Evolutionary conservation across 2,797 vertebrate genomes (phyloP).

Genomic region (Typhlichthys subterraneus): DNA sequence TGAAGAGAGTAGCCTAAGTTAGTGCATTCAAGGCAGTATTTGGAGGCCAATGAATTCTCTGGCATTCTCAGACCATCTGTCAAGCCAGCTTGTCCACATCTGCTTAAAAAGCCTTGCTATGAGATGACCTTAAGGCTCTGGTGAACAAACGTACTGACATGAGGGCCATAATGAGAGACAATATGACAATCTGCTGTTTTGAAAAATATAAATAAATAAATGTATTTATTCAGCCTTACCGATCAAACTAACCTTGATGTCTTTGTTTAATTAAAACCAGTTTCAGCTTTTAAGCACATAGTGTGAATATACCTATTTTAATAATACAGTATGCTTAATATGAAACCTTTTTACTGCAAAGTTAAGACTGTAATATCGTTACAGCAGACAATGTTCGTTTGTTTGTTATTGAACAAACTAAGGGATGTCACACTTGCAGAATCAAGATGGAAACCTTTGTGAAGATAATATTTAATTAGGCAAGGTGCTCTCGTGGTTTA

Average conservation of each 20-base stretch:
- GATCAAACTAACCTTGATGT: constrained; percentile 48
- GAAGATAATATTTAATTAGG: constrained; percentile 32
- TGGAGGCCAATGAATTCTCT: constrained; percentile 48
- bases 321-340: too few species aligned
- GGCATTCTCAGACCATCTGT: constrained; percentile 29
- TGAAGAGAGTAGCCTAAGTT: not conserved
- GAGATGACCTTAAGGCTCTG: constrained; percentile 35
- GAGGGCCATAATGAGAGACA: constrained; percentile 26
- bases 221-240: constrained; percentile 35
- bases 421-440: not conserved
- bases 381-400: constrained; percentile 26
- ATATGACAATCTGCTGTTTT: constrained; percentile 63
- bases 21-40: constrained; percentile 9
- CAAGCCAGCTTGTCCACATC: constrained; percentile 26
- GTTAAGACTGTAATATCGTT: not conserved
- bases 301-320: too few species aligned
- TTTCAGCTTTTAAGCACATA: constrained; percentile 44
- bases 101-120: constrained; percentile 26
- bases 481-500: constrained; percentile 12
- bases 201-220: too few species aligned
- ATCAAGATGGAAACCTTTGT: constrained; percentile 3
- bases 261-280: constrained; percentile 56
- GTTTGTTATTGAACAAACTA: constrained; percentile 23
- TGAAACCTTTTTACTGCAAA: too few species aligned
- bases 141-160: constrained; percentile 25